Percentiles rank a stretch among this genome's conserved stretches.
These are phyloP conservation scores for Philopotamus ludificatus DNA, from an alignment of 1,140 invertebrate species.

Conservation along the genomic window DNA sequence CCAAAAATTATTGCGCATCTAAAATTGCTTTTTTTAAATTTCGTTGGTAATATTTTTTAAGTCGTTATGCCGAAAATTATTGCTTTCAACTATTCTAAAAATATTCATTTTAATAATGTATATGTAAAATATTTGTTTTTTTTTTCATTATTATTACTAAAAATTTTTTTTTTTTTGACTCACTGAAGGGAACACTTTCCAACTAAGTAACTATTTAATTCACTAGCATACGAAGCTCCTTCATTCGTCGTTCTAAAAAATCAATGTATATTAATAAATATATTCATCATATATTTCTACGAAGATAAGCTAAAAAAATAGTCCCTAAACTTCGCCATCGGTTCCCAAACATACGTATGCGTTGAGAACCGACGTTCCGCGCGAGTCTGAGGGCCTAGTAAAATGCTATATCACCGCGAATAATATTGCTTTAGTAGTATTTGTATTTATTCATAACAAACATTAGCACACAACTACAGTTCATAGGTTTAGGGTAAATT, in stretches of 20 bases:
- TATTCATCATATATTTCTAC: background rate
- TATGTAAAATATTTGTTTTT: slow-evolving; percentile 14
- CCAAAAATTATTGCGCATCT: slow-evolving; percentile 37
- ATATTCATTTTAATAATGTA: slow-evolving; percentile 8
- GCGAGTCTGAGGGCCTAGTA: background rate
- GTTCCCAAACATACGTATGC: background rate
- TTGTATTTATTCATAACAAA: background rate
- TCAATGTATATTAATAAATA: background rate
- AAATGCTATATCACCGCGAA: background rate
- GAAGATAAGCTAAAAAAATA: background rate
- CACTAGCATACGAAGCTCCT: slow-evolving; percentile 11
- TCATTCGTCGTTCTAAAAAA: slow-evolving; percentile 3
- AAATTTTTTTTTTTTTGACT: slow-evolving; percentile 2
- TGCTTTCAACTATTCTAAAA: slow-evolving; percentile 22
- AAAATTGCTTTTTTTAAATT: slow-evolving; percentile 29
- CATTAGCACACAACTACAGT: background rate
- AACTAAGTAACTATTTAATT: background rate
- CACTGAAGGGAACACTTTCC: slow-evolving; percentile 6
- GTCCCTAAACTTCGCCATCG: background rate
- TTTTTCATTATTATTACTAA: background rate
- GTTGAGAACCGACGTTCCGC: background rate
- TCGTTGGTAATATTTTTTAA: too few species aligned
- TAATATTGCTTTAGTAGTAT: slow-evolving; percentile 9
- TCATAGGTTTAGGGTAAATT: background rate
- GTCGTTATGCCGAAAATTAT: slow-evolving; percentile 39